A percentile compares a stretch with the other conserved stretches of the same genome.
These are phyloP conservation scores for Ormyrus thymus DNA, from an alignment of 2,888 invertebrate species.

Conservation along the genomic window DNA sequence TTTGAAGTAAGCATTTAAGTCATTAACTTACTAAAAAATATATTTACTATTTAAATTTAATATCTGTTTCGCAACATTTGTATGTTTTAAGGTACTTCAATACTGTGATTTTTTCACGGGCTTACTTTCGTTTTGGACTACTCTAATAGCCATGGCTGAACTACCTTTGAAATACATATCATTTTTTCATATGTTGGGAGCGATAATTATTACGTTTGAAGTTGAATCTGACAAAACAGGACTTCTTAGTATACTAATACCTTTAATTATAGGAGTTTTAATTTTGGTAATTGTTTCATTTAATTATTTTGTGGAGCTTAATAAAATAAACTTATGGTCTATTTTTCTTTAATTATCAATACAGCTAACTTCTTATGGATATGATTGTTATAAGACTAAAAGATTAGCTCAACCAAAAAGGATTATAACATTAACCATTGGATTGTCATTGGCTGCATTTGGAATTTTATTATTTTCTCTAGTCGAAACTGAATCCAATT, in stretches of 20 bases:
- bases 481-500: conserved; percentile 79
- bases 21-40: background rate
- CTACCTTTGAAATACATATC: conserved; percentile 73
- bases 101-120: conserved; percentile 79
- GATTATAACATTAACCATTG: conserved; percentile 71
- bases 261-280: conserved; percentile 71
- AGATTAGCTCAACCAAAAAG: conserved; percentile 63
- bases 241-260: conserved; percentile 76
- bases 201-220: conserved; percentile 76
- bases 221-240: conserved; percentile 77
- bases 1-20: conserved; percentile 68
- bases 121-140: conserved; percentile 79
- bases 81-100: conserved; percentile 75
- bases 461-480: conserved; percentile 78
- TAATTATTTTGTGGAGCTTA: background rate
- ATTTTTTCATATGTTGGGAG: conserved; percentile 76
- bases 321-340: background rate
- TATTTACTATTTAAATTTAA: background rate
- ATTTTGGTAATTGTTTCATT: conserved; percentile 66
- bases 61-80: conserved; percentile 14
- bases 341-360: conserved; percentile 39
- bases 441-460: conserved; percentile 75
- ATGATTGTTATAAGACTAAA: conserved; percentile 62
- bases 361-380: conserved; percentile 63
- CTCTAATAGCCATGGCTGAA: conserved; percentile 77